Conservation (phyloP, 2,797 vertebrate species). For the Podargus strigoides region DNA sequence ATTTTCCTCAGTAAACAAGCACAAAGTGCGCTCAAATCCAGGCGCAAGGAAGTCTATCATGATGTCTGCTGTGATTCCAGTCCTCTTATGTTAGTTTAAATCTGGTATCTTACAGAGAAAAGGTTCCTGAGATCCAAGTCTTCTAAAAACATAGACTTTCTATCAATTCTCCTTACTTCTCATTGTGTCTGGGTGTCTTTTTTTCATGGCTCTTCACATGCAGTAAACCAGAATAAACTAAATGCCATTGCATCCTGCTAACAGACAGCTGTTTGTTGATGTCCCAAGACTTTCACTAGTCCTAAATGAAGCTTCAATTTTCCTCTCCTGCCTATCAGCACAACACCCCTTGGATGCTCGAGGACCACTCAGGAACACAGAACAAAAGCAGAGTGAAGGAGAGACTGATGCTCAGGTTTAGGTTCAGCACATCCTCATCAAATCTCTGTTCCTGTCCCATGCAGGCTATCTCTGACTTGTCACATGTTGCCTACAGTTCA, state of each 20-base stretch:
- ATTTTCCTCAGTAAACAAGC: neutral
- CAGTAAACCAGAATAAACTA: neutral
- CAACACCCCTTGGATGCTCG: accelerated
- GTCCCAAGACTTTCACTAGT: neutral
- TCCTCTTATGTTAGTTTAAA: neutral
- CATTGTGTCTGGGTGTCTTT: neutral
- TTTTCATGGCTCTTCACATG: neutral
- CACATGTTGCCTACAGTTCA: neutral
- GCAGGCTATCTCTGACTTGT: neutral
- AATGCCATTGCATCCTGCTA: neutral
- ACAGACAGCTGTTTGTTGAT: neutral
- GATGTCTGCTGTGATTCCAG: neutral
- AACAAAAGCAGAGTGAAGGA: neutral
- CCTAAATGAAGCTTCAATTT: neutral
- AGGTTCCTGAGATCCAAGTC: neutral
- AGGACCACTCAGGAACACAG: neutral
- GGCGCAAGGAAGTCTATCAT: neutral
- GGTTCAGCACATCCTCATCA: neutral
- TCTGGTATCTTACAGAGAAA: neutral
- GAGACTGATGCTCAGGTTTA: neutral
- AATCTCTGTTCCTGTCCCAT: neutral
- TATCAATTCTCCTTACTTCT: neutral
- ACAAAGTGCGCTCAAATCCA: neutral
- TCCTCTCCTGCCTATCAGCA: neutral
- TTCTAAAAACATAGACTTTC: neutral